Conservation (phyloP, 2,113 vertebrate species). For the Vimba vimba region DNA sequence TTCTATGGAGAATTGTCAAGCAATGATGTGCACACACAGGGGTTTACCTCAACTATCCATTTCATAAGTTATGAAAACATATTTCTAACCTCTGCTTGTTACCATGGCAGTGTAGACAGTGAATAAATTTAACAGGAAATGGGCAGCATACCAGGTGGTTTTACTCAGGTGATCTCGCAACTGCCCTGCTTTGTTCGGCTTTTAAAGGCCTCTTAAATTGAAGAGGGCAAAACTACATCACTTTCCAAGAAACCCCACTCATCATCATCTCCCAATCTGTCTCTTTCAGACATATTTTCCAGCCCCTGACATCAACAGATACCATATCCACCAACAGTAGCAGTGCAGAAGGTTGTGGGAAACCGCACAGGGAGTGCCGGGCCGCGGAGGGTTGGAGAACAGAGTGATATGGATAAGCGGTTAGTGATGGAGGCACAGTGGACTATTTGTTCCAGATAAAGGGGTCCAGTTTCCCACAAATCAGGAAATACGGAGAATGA, state of each 20-base stretch:
- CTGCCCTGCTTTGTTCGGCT: slow-evolving; percentile 60
- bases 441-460: slow-evolving; percentile 58
- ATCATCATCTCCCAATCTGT: slow-evolving; percentile 70
- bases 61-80: background rate
- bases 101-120: background rate
- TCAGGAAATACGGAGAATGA: slow-evolving; percentile 54
- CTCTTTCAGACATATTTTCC: slow-evolving; percentile 75
- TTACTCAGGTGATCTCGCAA: slow-evolving; percentile 71
- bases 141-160: slow-evolving; percentile 71
- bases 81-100: background rate
- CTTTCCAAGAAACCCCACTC: slow-evolving; percentile 63
- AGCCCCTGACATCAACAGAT: slow-evolving; percentile 73
- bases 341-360: slow-evolving; percentile 64
- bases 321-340: slow-evolving; percentile 80
- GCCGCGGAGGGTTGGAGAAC: slow-evolving; percentile 62
- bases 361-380: slow-evolving; percentile 64
- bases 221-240: slow-evolving; percentile 67
- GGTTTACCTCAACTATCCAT: background rate
- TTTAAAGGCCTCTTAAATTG: background rate
- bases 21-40: background rate
- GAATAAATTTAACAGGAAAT: background rate
- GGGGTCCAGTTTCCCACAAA: slow-evolving; percentile 61
- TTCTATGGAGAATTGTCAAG: too few relatives aligned
- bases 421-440: slow-evolving; percentile 37
- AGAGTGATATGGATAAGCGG: slow-evolving; percentile 67